Evolutionary conservation across 2,888 invertebrate species (phyloP).

Genomic region (Bhutanitis thaidina): DNA sequence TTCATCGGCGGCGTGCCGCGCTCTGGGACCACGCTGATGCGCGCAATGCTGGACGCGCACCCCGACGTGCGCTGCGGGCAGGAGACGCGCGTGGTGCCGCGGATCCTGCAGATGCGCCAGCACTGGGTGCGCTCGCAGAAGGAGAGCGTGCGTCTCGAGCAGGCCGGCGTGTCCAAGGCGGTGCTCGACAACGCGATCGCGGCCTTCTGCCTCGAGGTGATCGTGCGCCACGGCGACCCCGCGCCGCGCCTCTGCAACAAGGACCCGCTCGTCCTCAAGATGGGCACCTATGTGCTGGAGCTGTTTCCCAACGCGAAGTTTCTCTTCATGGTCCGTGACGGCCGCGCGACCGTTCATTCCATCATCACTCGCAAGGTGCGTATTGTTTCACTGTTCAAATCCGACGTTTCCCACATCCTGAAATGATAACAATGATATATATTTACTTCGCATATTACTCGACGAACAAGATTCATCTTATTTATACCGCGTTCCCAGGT

Average conservation of each 20-base stretch:
- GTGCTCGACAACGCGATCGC: constrained; percentile 97
- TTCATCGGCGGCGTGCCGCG: constrained; percentile 99
- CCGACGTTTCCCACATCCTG: too few relatives aligned
- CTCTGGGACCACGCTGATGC: constrained; percentile 97
- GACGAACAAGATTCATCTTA: too few relatives aligned
- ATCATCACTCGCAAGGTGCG: constrained; percentile 96
- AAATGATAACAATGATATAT: too few relatives aligned
- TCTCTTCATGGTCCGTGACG: constrained; percentile 98
- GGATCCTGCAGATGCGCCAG: constrained; percentile 95
- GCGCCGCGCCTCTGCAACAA: constrained; percentile 98
- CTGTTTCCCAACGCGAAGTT: constrained; percentile 99
- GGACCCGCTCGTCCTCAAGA: constrained; percentile 98
- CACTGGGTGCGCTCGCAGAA: constrained; percentile 98
- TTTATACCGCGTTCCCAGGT: too few relatives aligned
- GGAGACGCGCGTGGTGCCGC: constrained; percentile 97
- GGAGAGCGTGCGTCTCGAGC: constrained; percentile 92
- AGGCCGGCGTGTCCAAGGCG: constrained; percentile 95
- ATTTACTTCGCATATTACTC: too few relatives aligned
- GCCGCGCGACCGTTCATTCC: constrained; percentile 98
- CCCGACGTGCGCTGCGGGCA: constrained; percentile 98
- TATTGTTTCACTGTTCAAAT: too few relatives aligned
- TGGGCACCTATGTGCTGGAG: constrained; percentile 94
- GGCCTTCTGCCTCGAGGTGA: constrained; percentile 97
- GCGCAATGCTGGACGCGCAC: constrained; percentile 99
- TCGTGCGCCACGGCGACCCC: constrained; percentile 96